Conservation (phyloP, 2,797 vertebrate species). For the Tragelaphus oryx region DNA sequence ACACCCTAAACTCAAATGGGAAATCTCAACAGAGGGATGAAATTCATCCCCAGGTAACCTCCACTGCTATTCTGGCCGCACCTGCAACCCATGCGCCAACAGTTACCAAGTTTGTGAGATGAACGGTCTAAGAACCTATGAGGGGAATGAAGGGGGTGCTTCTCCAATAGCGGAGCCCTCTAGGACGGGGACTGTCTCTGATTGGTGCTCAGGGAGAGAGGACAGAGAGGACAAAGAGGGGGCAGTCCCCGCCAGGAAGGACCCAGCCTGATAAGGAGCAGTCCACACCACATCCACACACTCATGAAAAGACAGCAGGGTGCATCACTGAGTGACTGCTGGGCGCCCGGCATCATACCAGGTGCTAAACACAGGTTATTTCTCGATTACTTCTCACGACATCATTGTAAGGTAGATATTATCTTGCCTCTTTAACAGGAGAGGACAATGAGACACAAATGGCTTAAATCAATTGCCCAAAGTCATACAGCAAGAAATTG, state of each 20-base stretch:
- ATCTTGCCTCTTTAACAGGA: not conserved
- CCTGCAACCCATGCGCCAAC: conserved; percentile 12
- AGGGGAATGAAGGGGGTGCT: not conserved
- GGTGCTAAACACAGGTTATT: not conserved
- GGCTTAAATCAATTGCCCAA: not conserved
- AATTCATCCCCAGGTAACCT: conserved; percentile 41
- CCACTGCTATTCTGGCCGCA: conserved; percentile 11
- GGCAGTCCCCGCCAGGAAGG: no score
- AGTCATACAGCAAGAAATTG: not conserved
- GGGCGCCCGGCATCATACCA: no score
- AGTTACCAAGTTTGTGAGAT: conserved; percentile 58
- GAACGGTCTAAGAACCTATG: conserved; percentile 20
- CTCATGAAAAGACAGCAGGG: not conserved
- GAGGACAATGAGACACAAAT: not conserved
- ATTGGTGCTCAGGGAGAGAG: not conserved
- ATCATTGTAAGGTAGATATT: not conserved
- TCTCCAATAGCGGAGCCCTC: not conserved
- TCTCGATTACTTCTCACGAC: not conserved
- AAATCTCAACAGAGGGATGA: not conserved
- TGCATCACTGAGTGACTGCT: not conserved
- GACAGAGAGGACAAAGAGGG: not conserved
- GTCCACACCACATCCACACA: not conserved
- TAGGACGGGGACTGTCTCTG: not conserved
- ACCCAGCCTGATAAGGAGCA: not conserved
- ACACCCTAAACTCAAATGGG: not conserved